phyloP scores from a whole-genome alignment of 2,888 invertebrate genomes.

The Eupithecia subumbrata region DNA sequence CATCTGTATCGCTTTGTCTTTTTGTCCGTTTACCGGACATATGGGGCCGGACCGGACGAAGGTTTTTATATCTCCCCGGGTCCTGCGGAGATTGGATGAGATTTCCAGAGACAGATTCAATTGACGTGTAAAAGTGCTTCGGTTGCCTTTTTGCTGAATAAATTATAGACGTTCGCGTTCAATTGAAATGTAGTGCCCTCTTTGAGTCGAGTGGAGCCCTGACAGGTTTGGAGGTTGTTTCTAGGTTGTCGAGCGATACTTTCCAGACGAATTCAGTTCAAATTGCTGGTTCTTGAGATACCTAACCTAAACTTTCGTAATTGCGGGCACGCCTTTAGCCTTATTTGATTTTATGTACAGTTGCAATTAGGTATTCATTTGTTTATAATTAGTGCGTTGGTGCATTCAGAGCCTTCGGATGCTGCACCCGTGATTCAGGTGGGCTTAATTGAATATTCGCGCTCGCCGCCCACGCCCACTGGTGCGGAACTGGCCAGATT shows the following conservation, averaged over 20 bases:
- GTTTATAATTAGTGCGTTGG: background rate
- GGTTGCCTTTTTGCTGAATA: slow-evolving; percentile 42
- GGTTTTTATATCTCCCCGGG: slow-evolving; percentile 41
- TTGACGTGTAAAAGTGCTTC: slow-evolving; percentile 44
- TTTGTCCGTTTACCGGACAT: slow-evolving; percentile 37
- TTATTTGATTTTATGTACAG: background rate
- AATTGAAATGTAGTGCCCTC: slow-evolving; percentile 24
- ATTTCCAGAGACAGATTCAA: slow-evolving; percentile 40
- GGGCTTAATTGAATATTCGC: background rate
- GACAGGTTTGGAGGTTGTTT: slow-evolving; percentile 5
- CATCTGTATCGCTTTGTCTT: slow-evolving; percentile 27
- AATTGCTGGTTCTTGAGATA: background rate
- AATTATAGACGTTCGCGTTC: slow-evolving; percentile 38
- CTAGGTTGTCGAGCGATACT: slow-evolving; percentile 5
- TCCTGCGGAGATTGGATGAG: slow-evolving; percentile 40
- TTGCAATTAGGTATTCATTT: background rate
- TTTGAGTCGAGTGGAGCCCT: background rate
- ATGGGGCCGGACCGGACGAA: slow-evolving; percentile 26
- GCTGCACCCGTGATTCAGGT: background rate
- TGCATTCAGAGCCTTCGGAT: background rate
- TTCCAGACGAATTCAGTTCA: slow-evolving; percentile 4
- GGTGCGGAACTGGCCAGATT: slow-evolving; percentile 22
- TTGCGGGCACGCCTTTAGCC: background rate
- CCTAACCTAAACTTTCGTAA: background rate
- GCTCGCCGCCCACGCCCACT: background rate